Percentiles rank a stretch among this genome's conserved stretches.
phyloP scores from a whole-genome alignment of 2,113 vertebrate genomes.

The Labrus mixtus region DNA sequence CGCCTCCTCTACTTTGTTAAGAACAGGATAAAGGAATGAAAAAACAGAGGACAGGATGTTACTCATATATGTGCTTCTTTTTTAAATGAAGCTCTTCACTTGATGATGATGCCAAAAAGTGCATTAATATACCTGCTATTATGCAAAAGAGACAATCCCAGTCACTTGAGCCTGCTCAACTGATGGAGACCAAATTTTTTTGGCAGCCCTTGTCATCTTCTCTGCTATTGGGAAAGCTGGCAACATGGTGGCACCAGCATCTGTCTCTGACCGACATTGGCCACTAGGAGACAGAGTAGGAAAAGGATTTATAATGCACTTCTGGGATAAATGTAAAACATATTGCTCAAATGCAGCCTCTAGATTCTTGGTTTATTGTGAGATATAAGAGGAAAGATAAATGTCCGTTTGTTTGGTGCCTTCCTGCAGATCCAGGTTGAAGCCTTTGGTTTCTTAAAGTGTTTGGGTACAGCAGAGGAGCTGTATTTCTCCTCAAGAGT shows the following conservation, averaged over 20 bases:
- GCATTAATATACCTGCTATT: constrained; percentile 25
- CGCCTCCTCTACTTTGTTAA: not conserved
- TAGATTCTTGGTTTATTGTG: not conserved
- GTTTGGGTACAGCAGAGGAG: constrained; percentile 14
- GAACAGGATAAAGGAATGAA: not conserved
- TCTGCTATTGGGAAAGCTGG: constrained; percentile 48
- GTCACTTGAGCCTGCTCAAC: constrained; percentile 44
- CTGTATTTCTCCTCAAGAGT: constrained; percentile 2
- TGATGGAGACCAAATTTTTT: constrained; percentile 58
- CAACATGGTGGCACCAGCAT: constrained; percentile 67
- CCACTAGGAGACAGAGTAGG: constrained; percentile 49
- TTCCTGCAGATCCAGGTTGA: not conserved
- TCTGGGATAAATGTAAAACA: constrained; percentile 38
- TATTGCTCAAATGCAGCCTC: constrained; percentile 31
- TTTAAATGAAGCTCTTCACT: constrained; percentile 20
- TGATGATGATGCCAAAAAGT: constrained; percentile 24
- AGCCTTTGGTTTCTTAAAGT: not conserved
- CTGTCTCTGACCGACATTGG: constrained; percentile 65
- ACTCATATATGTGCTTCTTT: constrained; percentile 24
- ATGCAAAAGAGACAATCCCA: constrained; percentile 24
- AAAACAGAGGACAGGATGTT: constrained; percentile 8
- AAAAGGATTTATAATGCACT: constrained; percentile 45
- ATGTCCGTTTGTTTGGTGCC: constrained; percentile 16
- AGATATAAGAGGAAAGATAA: constrained; percentile 11
- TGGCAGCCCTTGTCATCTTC: constrained; percentile 60